Percentiles rank a stretch among this genome's conserved stretches.
Conservation (phyloP, 2,888 invertebrate genomes). For the Crematogaster levior region DNA sequence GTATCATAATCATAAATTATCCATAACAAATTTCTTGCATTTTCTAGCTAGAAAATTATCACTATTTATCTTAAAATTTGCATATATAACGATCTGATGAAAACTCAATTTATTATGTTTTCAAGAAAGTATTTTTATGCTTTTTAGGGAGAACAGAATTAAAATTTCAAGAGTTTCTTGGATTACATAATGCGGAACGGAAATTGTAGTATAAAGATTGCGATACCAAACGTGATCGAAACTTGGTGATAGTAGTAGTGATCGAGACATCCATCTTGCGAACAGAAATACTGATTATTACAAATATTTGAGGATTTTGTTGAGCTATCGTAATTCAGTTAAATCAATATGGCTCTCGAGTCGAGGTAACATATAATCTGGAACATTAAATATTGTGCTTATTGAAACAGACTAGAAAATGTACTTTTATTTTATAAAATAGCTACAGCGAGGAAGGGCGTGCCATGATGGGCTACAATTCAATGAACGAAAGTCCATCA, state of each 20-base stretch:
- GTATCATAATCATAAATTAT: neutral
- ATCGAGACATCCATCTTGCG: neutral
- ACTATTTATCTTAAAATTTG: neutral
- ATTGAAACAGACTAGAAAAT: neutral
- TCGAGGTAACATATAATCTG: conserved; percentile 5
- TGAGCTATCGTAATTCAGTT: neutral
- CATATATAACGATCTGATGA: neutral
- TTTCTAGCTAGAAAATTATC: neutral
- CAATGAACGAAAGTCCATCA: conserved; percentile 54
- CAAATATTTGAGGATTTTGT: neutral
- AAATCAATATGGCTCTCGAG: conserved; percentile 2
- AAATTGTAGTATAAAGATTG: neutral
- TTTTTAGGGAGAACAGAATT: neutral
- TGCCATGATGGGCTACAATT: conserved; percentile 71
- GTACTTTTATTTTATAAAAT: neutral
- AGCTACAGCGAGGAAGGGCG: conserved; percentile 74
- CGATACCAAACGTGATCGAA: conserved; percentile 6
- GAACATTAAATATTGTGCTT: neutral
- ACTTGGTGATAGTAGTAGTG: conserved; percentile 6
- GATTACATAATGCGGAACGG: neutral
- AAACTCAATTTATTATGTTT: neutral
- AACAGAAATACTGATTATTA: neutral
- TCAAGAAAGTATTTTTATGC: neutral
- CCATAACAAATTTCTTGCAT: neutral
- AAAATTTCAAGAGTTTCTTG: neutral